Percentiles rank a stretch among this genome's conserved stretches.
Evolutionary conservation across 1,140 invertebrate genomes (phyloP).

Genomic region (Drosophila virilis): DNA sequence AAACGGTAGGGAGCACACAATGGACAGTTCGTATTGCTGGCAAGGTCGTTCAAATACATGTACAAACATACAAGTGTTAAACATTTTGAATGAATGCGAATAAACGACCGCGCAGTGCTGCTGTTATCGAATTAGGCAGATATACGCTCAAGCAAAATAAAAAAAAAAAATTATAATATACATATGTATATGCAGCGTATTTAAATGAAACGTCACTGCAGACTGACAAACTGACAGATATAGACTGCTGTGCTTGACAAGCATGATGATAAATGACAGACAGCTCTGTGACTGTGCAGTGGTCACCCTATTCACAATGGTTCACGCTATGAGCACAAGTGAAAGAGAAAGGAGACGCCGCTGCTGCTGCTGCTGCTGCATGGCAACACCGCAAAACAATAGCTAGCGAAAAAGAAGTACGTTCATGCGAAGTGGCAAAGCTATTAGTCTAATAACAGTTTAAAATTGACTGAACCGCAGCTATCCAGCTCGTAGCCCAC

Average conservation of each 20-base stretch:
- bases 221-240: constrained; percentile 4
- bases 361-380: neutral
- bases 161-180: neutral
- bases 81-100: constrained; percentile 19
- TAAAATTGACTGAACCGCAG: constrained; percentile 25
- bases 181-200: constrained; percentile 3
- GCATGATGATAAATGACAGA: constrained; percentile 39
- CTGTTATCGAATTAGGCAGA: constrained; percentile 29
- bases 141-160: constrained; percentile 19
- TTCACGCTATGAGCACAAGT: constrained; percentile 21
- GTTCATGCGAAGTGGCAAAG: constrained; percentile 24
- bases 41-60: constrained; percentile 66
- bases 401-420: constrained; percentile 9
- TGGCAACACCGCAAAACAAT: constrained; percentile 4
- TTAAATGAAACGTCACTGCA: constrained; percentile 29
- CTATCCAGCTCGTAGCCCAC: constrained; percentile 11
- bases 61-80: constrained; percentile 5
- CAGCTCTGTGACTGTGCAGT: constrained; percentile 3
- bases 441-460: constrained; percentile 44
- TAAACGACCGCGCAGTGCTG: constrained; percentile 11
- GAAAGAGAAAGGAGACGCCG: constrained; percentile 14
- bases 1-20: constrained; percentile 51
- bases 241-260: constrained; percentile 14
- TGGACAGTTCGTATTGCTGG: constrained; percentile 35
- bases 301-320: constrained; percentile 37